Evolutionary conservation across 53 echinoderm and acorn worm species (phyloP), one percentile per base, ranked within the genome.

Genomic region (Holothuria scabra): DNA sequence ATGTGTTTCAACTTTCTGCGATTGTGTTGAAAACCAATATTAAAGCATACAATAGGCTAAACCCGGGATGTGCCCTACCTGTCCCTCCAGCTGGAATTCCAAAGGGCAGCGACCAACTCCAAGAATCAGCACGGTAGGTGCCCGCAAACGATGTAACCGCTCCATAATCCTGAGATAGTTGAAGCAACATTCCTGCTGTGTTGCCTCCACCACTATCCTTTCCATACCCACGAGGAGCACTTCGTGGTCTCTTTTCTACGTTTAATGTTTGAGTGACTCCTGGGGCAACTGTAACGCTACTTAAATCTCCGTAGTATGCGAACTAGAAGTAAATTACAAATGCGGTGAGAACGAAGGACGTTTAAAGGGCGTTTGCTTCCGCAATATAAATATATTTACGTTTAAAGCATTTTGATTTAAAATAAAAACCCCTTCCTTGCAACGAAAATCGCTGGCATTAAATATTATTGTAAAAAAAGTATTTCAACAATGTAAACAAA

Each of bases 61-160:
- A 41, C 6, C 41, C 10, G 6, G 10, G 41, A 41, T 41, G 10
- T 2, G 41, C 41, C 41, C 41, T 41, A 41, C 69, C 69, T 21
- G 69, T 21, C 20, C 16, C 69, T 20, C 69, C 69, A 14, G 16
- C 29, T 69, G 37, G 4, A 35, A 35, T 69, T 66, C 25, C 29
- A 30, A 28, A 32, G 7, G 86, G 86, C 4, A 91, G 57, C 21
- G 92, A 85, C 58, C 91, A 83, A 20, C 49, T 84, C 96, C 96
- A 96, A 23, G 67, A 33, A n/a, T 93, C 93, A 11, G 96, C 96
- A 44, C 90, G 85, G 33, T 93, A 88, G 56, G 93, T 93, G 20
- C 96, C 96, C 11, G 96, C 88, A 67, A 96, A 96, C 1, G 96
- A 93, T 21, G 79, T 87, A 59, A 96, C 80, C 2, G 91, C 82